Evolutionary conservation across 30 jellyfish, hydroid and myxozoan species (phyloP), one percentile per base, ranked within the genome.

Genomic region (Chrysaora quinquecirrha): DNA sequence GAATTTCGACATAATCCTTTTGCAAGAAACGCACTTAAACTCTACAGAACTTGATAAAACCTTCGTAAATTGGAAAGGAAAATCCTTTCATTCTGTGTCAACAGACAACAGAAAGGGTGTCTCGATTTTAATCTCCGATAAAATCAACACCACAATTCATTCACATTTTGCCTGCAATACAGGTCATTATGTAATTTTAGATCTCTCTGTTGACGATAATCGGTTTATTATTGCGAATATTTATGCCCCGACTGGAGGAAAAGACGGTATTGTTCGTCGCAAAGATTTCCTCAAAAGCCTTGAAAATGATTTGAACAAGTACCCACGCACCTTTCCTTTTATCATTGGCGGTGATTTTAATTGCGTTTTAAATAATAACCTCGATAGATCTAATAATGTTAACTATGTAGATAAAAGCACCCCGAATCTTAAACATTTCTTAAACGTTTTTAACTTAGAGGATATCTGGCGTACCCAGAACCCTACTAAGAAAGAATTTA

Each of bases 1-100:
- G 23, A 69, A 69, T 25, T 64, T 23, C 30, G 80, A 69, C 23
- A 69, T 69, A 32, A 20, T 69, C 16, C 23, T 69, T 24, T 10
- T 69, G 64, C 80, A 69, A 69, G 80, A 69, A 32, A 69, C 80
- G 29, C 80, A 34, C 34, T 35, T 69, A 18, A 69, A 69, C 21
- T 35, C 64, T 20, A 34, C 19, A 29, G 38, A 31, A 0, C 64
- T 69, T 29, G 20, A 19, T 20, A 34, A 69, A 19, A 64, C 30
- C 34, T 29, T 69, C 0, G 34, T 64, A n/a, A 31, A 35, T 4
- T 69, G 80, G 80, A 34, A 19, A 34, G 80, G 80, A 34, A 34
- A 34, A 1, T 19, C 30, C 30, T 69, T 69, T 69, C 80, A 69
- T 21, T 30, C 64, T 35, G 34, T 69, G 3, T 34, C 63, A 3